Percentiles rank a stretch among this genome's conserved stretches.
Evolutionary conservation across 2,797 vertebrate genomes (phyloP).

Genomic region (Enteromius argenteus): DNA sequence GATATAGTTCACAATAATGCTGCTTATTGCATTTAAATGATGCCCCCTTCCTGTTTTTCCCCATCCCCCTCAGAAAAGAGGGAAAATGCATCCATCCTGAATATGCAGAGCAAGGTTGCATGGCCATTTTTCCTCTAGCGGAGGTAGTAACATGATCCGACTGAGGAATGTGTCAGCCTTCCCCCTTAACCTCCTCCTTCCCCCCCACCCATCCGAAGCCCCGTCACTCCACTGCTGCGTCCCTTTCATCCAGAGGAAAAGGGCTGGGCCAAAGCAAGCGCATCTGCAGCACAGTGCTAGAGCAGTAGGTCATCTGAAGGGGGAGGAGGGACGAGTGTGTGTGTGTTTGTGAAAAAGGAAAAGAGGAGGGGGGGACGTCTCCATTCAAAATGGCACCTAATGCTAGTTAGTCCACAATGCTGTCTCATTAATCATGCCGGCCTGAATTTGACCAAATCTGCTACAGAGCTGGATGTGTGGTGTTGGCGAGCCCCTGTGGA

Average conservation of each 20-base stretch:
- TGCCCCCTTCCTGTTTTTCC: neutral
- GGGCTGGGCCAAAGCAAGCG: conserved; percentile 65
- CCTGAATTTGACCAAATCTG: conserved; percentile 64
- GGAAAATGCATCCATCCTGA: neutral
- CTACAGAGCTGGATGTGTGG: conserved; percentile 57
- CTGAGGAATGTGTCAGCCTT: conserved; percentile 75
- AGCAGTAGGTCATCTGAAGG: conserved; percentile 65
- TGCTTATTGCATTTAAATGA: conserved; percentile 6
- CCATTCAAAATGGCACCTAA: conserved; percentile 80
- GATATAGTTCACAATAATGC: neutral
- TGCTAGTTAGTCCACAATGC: conserved; percentile 76
- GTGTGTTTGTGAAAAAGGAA: conserved; percentile 44
- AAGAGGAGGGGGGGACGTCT: conserved; percentile 70
- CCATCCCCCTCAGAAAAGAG: neutral
- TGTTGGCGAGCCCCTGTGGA: conserved; percentile 41
- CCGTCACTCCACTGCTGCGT: conserved; percentile 55
- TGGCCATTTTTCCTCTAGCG: conserved; percentile 60
- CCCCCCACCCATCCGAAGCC: conserved; percentile 18
- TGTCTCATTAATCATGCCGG: conserved; percentile 65
- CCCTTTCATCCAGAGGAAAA: conserved; percentile 74
- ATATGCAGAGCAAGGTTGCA: conserved; percentile 32
- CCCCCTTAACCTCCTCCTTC: conserved; percentile 47
- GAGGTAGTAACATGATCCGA: conserved; percentile 75
- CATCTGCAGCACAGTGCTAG: conserved; percentile 65
- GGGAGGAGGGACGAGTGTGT: conserved; percentile 71